These are phyloP conservation scores for Trichopria drosophilae DNA, from an alignment of 2,888 invertebrate genomes.

Conservation along the genomic window DNA sequence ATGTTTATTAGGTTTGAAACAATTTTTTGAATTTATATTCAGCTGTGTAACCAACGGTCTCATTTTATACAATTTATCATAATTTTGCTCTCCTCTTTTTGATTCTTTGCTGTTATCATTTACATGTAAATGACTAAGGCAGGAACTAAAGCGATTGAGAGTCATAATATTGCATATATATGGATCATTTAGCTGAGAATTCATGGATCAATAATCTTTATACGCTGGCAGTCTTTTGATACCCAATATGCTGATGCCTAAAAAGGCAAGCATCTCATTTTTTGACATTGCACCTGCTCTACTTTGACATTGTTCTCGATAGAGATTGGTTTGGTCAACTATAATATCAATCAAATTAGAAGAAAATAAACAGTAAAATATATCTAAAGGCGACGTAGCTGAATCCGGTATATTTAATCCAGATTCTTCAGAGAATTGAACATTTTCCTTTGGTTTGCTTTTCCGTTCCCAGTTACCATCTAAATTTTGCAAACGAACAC, in stretches of 20 bases:
- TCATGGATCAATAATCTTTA: constrained; percentile 27
- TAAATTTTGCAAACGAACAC: constrained; percentile 9
- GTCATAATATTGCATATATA: too few relatives aligned
- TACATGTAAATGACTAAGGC: too few relatives aligned
- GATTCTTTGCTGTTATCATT: too few relatives aligned
- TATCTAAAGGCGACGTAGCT: constrained; percentile 21
- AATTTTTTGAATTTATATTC: constrained; percentile 2
- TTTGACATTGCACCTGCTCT: too few relatives aligned
- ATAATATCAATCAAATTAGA: constrained; percentile 27
- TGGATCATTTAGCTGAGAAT: constrained; percentile 4
- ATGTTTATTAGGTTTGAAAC: constrained; percentile 11
- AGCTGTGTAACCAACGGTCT: constrained; percentile 1
- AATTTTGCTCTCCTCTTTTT: too few relatives aligned
- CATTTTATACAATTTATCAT: too few relatives aligned
- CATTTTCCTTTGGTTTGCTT: too few relatives aligned
- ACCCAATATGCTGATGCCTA: constrained; percentile 15
- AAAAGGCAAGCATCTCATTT: too few relatives aligned
- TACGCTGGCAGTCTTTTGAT: constrained; percentile 15
- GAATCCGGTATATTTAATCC: too few relatives aligned
- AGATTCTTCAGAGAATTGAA: too few relatives aligned
- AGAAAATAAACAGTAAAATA: constrained; percentile 30
- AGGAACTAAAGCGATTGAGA: too few relatives aligned
- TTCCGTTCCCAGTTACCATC: constrained; percentile 11
- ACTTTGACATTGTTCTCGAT: constrained; percentile 18
- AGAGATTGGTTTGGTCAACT: too few relatives aligned